Base-by-base conservation (phyloP, 2,113 vertebrate genomes). In the Toxotes jaculatrix region DNA sequence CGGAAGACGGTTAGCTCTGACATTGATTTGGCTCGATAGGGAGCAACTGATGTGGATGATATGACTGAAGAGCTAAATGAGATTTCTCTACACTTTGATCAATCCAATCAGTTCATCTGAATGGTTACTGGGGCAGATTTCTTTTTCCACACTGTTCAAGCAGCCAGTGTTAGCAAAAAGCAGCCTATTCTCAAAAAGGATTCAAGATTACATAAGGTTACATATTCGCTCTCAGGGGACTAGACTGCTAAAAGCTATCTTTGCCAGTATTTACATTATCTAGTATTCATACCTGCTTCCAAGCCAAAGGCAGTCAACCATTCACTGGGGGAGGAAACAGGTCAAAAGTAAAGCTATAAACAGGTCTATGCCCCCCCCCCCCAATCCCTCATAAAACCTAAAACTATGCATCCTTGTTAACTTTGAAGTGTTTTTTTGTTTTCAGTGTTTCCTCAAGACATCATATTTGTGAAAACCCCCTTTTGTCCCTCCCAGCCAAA, bases 321-420 rank as follows among this genome's bases (percentile, higher is more conserved):
- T 56, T 83, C 27, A 77, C 23, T 49, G 11, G 17, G 73, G 13
- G 66, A 70, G 62, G 40, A 90, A 89, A 75, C 55, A 23, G 43
- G 47, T 73, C 74, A 60, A 64, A 67, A 47, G 69, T 17, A 36
- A 31, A 66, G 72, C 76, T 56, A 74, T 85, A 79, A 88, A 82
- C 36, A 66, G 53, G 14, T 75, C n/a, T 34, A 45, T 5, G 6
- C 2, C 8, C 0, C 21, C 66, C 0, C 21, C 66, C 6, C 21
- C 64, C 51, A 7, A 40, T 7, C 32, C 6, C 47, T 51, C 17
- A 77, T 88, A 75, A 83, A 87, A 84, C 31, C 34, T 11, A 0
- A 73, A 88, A 85, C 63, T 79, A 88, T 86, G 79, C 67, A 80
- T 81, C 55, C 80, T 89, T 80, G 77, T 91, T 77, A 86, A 85